These are phyloP conservation scores for Pollicipes pollicipes DNA, from an alignment of 1,140 invertebrate species.

Conservation along the genomic window DNA sequence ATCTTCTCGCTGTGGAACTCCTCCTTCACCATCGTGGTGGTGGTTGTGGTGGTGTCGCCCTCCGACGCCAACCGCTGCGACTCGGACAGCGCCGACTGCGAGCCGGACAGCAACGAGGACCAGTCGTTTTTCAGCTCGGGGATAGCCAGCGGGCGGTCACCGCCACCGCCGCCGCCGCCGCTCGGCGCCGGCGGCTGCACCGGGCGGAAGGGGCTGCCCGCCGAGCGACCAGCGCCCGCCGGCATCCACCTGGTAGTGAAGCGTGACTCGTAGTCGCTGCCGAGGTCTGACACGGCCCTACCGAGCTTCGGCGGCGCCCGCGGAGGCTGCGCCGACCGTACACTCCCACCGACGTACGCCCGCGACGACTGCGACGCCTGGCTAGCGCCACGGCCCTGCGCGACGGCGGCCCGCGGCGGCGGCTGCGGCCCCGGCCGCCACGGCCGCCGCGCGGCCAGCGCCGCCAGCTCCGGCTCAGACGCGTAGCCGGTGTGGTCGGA, in stretches of 20 bases:
- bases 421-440: not conserved
- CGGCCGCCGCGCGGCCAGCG: not conserved
- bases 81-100: not conserved
- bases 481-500: not conserved
- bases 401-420: no score
- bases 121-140: no score
- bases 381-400: no score
- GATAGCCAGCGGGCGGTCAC: no score
- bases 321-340: not conserved
- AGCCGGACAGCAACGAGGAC: not conserved
- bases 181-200: not conserved
- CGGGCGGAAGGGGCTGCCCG: not conserved
- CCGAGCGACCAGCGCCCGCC: no score
- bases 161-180: no score
- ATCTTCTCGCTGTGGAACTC: not conserved
- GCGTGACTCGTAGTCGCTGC: not conserved
- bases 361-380: no score
- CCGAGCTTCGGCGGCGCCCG: not conserved
- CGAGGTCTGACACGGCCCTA: not conserved
- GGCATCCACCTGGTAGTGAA: not conserved
- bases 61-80: not conserved
- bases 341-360: no score
- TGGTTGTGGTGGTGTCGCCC: not conserved
- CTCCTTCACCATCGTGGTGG: not conserved
- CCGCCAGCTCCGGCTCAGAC: not conserved